Evolutionary conservation across 2,113 vertebrate species (phyloP).

Genomic region (Artemisiospiza belli): DNA sequence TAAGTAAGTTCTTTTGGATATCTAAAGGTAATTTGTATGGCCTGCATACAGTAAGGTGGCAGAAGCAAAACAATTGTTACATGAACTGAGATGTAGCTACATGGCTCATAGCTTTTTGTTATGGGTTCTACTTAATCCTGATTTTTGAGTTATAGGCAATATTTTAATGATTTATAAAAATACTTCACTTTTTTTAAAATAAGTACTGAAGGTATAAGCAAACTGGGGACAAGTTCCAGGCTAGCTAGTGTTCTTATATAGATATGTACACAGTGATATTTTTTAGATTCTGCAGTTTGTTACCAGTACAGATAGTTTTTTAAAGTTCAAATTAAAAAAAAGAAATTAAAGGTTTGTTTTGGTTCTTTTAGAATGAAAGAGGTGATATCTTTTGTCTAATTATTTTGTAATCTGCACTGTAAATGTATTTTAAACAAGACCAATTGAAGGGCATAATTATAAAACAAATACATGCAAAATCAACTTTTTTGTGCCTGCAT

Average conservation of each 20-base stretch:
- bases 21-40: not conserved
- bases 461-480: not conserved
- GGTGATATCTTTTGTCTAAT: not conserved
- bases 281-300: not conserved
- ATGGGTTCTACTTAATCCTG: not conserved
- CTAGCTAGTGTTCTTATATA: not conserved
- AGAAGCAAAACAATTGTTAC: not conserved
- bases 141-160: not conserved
- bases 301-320: not conserved
- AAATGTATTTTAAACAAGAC: not conserved
- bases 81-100: not conserved
- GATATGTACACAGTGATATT: not conserved
- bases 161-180: not conserved
- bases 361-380: not conserved
- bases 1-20: not conserved
- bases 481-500: not conserved
- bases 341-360: not conserved
- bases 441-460: not conserved
- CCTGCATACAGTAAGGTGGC: not conserved
- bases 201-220: not conserved
- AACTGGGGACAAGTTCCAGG: not conserved
- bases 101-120: not conserved
- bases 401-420: not conserved
- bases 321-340: fast-evolving
- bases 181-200: not conserved